Conservation (phyloP, 2,797 vertebrate species). For the Trachops cirrhosus region DNA sequence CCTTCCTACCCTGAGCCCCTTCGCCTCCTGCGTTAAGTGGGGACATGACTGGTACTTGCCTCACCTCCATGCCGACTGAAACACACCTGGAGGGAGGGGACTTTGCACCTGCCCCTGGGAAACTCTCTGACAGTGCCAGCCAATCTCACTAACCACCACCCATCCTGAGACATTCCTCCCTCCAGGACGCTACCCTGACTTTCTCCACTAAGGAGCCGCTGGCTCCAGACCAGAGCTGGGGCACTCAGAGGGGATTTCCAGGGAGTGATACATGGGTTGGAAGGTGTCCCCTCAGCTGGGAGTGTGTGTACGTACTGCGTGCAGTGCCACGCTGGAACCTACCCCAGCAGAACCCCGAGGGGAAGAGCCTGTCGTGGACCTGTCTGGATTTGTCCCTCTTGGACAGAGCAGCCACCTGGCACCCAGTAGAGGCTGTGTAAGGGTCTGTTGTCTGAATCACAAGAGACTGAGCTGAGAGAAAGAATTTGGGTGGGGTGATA, state of each 20-base stretch:
- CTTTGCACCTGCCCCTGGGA: not conserved
- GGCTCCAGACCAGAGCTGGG: not conserved
- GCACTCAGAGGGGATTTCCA: not conserved
- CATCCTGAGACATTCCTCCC: not conserved
- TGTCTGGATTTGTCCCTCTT: not conserved
- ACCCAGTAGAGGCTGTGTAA: not conserved
- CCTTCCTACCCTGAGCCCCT: not conserved
- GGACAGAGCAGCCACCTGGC: not conserved
- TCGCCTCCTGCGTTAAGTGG: not conserved
- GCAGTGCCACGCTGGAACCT: not conserved
- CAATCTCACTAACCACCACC: rapidly evolving
- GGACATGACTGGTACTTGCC: too few species aligned
- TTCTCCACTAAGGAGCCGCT: not conserved
- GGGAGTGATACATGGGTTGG: not conserved
- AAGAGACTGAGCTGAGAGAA: not conserved
- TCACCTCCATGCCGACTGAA: not conserved
- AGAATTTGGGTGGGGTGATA: not conserved
- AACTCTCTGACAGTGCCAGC: not conserved
- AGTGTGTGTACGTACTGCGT: not conserved
- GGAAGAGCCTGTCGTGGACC: not conserved
- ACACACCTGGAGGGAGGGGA: not conserved
- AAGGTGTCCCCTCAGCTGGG: not conserved
- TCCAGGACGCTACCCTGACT: not conserved
- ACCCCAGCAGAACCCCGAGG: not conserved
- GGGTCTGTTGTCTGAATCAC: not conserved